Percentiles rank a stretch among this genome's conserved stretches.
Evolutionary conservation across 2,113 vertebrate species (phyloP).

Genomic region (Thunnus maccoyii): DNA sequence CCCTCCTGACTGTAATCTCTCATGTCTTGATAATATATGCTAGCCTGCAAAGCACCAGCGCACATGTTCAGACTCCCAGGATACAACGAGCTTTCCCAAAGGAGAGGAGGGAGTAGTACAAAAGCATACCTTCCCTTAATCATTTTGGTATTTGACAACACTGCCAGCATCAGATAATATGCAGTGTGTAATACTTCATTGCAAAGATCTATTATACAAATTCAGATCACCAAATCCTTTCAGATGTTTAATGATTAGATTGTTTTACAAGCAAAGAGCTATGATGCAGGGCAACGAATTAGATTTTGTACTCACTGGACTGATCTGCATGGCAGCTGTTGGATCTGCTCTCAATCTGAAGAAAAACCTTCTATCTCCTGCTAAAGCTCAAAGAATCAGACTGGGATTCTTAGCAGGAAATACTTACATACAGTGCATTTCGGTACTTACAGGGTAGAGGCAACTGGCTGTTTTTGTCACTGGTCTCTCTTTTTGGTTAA

Average conservation of each 20-base stretch:
- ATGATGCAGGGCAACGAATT: neutral
- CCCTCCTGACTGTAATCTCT: conserved; percentile 17
- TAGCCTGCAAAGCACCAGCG: conserved; percentile 23
- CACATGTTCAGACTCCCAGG: conserved; percentile 35
- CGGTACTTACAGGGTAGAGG: conserved; percentile 5
- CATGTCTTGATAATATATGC: conserved; percentile 6
- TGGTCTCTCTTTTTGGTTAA: neutral
- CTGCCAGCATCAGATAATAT: conserved; percentile 16
- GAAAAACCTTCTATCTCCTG: neutral
- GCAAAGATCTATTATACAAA: neutral
- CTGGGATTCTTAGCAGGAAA: neutral
- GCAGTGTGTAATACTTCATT: conserved; percentile 6
- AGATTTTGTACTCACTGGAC: neutral
- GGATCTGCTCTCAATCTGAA: neutral
- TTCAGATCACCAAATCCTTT: conserved; percentile 24
- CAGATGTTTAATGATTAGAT: neutral
- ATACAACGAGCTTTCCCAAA: conserved; percentile 8
- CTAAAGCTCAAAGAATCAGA: neutral
- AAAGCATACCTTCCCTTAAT: conserved; percentile 17
- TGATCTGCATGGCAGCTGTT: neutral
- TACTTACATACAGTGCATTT: neutral
- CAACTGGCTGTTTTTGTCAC: neutral
- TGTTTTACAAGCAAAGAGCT: neutral
- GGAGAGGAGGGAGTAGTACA: conserved; percentile 20
- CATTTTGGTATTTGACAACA: neutral